Conservation (phyloP, 2,797 vertebrate species). For the Scolopax rusticola region DNA sequence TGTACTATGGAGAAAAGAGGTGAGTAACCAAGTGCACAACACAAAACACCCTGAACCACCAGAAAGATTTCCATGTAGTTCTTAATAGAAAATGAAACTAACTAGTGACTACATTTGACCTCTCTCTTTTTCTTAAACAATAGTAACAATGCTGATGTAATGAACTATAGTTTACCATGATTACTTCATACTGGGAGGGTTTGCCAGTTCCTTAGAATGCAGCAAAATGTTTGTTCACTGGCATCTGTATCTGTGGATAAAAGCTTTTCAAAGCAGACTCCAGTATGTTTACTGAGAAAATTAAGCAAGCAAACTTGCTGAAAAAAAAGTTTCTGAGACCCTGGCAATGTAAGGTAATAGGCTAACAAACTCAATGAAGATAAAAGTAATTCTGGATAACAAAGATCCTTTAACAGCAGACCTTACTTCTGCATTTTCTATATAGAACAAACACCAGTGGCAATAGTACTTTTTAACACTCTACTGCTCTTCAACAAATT, state of each 20-base stretch:
- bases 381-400: not conserved
- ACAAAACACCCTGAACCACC: not conserved
- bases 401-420: not conserved
- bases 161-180: not conserved
- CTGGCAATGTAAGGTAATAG: not conserved
- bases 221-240: not conserved
- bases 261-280: not conserved
- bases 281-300: not conserved
- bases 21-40: not conserved
- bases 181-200: not conserved
- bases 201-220: not conserved
- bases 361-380: not conserved
- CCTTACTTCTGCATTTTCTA: not conserved
- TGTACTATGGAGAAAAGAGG: not conserved
- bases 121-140: not conserved
- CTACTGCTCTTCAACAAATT: not conserved
- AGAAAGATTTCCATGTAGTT: not conserved
- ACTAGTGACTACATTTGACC: not conserved
- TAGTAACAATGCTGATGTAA: not conserved
- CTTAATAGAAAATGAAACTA: not conserved
- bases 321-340: not conserved
- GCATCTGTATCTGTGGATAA: not conserved
- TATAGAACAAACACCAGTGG: not conserved
- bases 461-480: not conserved
- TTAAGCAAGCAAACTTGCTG: not conserved